These are phyloP conservation scores for Callipepla californica DNA, from an alignment of 2,113 vertebrate species.

Conservation along the genomic window DNA sequence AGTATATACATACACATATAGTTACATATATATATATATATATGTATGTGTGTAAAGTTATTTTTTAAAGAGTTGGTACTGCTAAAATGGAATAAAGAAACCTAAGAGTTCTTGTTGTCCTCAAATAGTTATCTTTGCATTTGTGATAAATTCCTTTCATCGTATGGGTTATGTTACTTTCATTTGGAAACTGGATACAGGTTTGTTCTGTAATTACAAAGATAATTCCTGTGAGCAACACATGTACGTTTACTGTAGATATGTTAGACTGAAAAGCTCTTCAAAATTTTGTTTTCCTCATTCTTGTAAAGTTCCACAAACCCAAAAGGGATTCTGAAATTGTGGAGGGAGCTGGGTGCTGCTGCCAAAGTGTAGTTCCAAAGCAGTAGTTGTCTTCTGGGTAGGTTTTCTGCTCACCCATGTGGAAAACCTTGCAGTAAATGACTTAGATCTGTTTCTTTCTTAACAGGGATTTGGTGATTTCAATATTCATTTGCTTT, in stretches of 20 bases:
- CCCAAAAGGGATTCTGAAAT: neutral
- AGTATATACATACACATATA: too few species aligned
- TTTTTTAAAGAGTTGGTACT: neutral
- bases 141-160: neutral
- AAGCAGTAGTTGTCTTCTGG: constrained; percentile 7
- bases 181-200: neutral
- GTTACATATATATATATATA: too few species aligned
- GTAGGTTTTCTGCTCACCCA: neutral
- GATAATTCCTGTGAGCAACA: neutral
- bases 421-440: neutral
- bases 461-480: neutral
- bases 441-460: neutral
- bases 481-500: constrained; percentile 28
- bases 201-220: constrained; percentile 1
- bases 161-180: neutral
- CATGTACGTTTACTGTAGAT: neutral
- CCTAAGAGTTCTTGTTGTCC: neutral
- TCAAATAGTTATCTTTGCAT: neutral
- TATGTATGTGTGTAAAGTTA: rapidly evolving
- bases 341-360: neutral
- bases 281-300: neutral
- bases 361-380: neutral
- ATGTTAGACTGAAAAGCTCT: neutral
- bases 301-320: neutral
- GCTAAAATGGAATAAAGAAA: neutral